Evolutionary conservation across 2,113 vertebrate genomes (phyloP), one percentile per base, ranked within the genome.

Genomic region (Ciconia boyciana): DNA sequence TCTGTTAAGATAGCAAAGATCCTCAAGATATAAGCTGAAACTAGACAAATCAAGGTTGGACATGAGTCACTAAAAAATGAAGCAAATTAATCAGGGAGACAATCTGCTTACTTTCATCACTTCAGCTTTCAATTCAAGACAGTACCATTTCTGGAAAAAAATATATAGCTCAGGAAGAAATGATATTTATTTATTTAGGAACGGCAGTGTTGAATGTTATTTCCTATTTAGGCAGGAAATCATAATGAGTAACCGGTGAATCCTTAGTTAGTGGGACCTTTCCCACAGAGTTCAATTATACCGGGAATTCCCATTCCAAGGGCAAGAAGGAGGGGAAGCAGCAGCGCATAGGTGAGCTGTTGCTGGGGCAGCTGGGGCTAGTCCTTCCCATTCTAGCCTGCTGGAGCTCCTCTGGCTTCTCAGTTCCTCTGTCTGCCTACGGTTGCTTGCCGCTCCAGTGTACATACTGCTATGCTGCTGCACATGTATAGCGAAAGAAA

Each of bases 391-490:
- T 80, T 70, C 11, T 20, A 55, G 14, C 20, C 52, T 81, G 7
- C 17, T 55, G 41, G 39, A 84, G 10, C 39, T 78, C 16, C 49
- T 62, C 46, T 43, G 64, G 10, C 13, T 75, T 78, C 61, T 58
- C 8, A 2, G 10, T 58, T 82, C 41, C 26, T 80, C 29, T 66
- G 43, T 9, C 29, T 75, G 32, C 36, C 28, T 17, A 3, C 0
- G 0, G 49, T 46, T 0, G 0, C 70, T 80, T 61, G 16, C 34
- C 51, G 8, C 57, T 83, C 8, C 39, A 10, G 39, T 4, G 0
- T 51, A 9, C 4, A 3, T 68, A 14, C 11, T 58, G 51, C 28
- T 79, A 2, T 43, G 68, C 16, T 64, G 44, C 41, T 85, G 31
- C 41, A 17, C 7, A 1, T 28, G 6, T n/a, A 10, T 13, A 46